Conservation (phyloP, 2,888 invertebrate genomes). For the Halocaridina rubra region DNA sequence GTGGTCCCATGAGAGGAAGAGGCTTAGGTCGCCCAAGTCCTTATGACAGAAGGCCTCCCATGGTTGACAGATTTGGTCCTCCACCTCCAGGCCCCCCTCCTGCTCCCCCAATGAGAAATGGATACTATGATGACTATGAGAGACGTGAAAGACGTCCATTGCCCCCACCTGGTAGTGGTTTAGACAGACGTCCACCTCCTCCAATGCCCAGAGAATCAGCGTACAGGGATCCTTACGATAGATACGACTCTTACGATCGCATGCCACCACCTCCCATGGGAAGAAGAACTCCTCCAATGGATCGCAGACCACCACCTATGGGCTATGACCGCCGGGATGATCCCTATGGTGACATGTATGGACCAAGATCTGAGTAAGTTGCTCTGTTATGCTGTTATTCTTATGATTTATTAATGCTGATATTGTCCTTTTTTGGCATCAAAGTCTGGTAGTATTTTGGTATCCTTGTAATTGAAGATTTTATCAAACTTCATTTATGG, state of each 20-base stretch:
- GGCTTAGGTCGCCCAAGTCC: slow-evolving; percentile 70
- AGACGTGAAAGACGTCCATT: slow-evolving; percentile 60
- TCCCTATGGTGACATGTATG: slow-evolving; percentile 62
- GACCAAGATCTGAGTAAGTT: slow-evolving; percentile 53
- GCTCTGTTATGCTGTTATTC: not conserved
- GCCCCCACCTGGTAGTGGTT: slow-evolving; percentile 36
- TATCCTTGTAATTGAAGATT: no score
- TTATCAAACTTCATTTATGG: no score
- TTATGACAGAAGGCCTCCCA: slow-evolving; percentile 53
- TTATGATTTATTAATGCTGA: not conserved
- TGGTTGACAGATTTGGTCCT: slow-evolving; percentile 67
- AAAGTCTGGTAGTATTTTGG: no score
- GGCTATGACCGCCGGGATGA: slow-evolving; percentile 63
- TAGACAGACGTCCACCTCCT: slow-evolving; percentile 62
- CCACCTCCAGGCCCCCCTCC: slow-evolving; percentile 59
- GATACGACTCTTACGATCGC: slow-evolving; percentile 64
- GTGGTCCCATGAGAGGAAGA: slow-evolving; percentile 66
- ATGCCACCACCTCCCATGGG: slow-evolving; percentile 61
- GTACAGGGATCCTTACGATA: slow-evolving; percentile 65
- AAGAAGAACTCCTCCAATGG: slow-evolving; percentile 60
- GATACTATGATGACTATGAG: slow-evolving; percentile 64
- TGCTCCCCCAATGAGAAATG: slow-evolving; percentile 58
- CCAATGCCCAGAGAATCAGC: slow-evolving; percentile 58
- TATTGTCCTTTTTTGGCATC: not conserved
- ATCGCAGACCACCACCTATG: slow-evolving; percentile 57